Base-by-base conservation (phyloP, 2,113 vertebrate species). In the Amblyornis subalaris region DNA sequence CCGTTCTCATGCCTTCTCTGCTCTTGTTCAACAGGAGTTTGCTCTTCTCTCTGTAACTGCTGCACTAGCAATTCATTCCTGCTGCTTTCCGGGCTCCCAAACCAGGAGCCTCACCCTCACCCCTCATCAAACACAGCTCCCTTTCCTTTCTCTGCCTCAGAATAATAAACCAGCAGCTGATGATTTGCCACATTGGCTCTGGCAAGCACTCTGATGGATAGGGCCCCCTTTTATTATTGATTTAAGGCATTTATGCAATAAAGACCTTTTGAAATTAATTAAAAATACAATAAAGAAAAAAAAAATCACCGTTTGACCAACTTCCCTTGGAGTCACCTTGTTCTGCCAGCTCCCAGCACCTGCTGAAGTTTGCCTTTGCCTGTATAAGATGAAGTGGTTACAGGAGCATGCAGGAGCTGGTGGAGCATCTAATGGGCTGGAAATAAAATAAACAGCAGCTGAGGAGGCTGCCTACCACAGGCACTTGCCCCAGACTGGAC, bases 331-430 rank as follows among this genome's bases (percentile, higher is more conserved):
- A 79, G 19, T 36, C 54, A 19, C 42, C 20, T 40, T 51, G 50
- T 29, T 93, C 28, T 90, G 10, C 50, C 14, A 20, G 4, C 7
- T 75, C 21, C 29, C 24, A 6, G 17, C 8, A 61, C 22, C 10
- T n/a, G 55, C 19, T 83, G 28, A 22, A 36, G 24, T 89, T 97
- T 95, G 51, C 57, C 40, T 90, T 66, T 88, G 47, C 84, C 58
- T 71, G 1, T 48, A 42, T 1, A 2, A 67, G 38, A 23, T 1
- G 5, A 76, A 53, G 29, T 45, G 47, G 53, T 42, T 65, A 35
- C 67, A 76, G 0, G 31, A 76, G 7, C 12, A 23, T 24, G 19
- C 48, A 61, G 66, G 2, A 14, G 85, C 55, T 82, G 21, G 12
- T 66, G 61, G 42, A 95, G 26, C 12, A 69, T 65, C 72, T 79